Conservation (phyloP, 2,888 invertebrate species). For the Melipona bicolor region DNA sequence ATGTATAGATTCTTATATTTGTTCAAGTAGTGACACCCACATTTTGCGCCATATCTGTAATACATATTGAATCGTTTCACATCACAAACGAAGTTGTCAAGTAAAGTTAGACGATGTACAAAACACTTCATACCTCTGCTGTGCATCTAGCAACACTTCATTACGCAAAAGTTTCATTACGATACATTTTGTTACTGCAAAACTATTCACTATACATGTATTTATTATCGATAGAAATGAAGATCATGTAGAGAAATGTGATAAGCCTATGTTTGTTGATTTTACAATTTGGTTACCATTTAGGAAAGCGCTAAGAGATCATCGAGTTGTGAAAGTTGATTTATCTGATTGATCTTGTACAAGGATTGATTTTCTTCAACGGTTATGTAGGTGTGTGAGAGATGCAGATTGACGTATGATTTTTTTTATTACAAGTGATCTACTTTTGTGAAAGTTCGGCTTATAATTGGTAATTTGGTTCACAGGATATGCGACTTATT, state of each 20-base stretch:
- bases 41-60: slow-evolving; percentile 24
- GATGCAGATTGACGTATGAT: too few species aligned
- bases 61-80: neutral
- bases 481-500: neutral
- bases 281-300: neutral
- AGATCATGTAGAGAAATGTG: neutral
- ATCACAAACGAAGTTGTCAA: neutral
- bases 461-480: neutral
- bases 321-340: too few species aligned
- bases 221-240: slow-evolving; percentile 53
- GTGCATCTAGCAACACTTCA: neutral
- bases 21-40: slow-evolving; percentile 29
- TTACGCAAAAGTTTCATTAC: neutral
- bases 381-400: too few species aligned
- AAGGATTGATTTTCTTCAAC: too few species aligned
- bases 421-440: too few species aligned
- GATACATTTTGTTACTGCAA: neutral
- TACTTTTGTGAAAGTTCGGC: too few species aligned
- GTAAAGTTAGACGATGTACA: neutral
- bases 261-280: neutral
- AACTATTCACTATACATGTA: slow-evolving; percentile 3
- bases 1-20: slow-evolving; percentile 18
- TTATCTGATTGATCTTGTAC: too few species aligned
- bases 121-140: neutral
- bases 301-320: too few species aligned